Evolutionary conservation across 2,888 invertebrate species (phyloP).

Genomic region (Nephrocerus scutellatus): DNA sequence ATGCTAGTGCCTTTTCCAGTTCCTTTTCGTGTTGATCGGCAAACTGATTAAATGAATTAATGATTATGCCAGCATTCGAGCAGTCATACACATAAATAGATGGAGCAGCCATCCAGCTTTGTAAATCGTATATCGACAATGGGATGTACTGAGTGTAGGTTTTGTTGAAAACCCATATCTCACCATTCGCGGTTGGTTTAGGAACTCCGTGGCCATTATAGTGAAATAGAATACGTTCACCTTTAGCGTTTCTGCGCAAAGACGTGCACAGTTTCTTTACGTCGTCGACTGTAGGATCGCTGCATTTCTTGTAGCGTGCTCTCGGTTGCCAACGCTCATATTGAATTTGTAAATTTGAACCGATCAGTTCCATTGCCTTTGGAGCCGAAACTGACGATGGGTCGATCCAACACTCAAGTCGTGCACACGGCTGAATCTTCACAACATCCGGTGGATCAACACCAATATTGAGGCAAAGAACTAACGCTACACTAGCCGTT

Average conservation of each 20-base stretch:
- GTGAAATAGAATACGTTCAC: slow-evolving; percentile 96
- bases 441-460: slow-evolving; percentile 98
- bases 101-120: slow-evolving; percentile 99
- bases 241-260: slow-evolving; percentile 91
- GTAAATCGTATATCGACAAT: slow-evolving; percentile 93
- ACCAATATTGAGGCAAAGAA: slow-evolving; percentile 96
- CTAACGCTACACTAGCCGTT: slow-evolving; percentile 96
- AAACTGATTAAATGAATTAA: slow-evolving; percentile 83
- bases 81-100: slow-evolving; percentile 99
- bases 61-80: slow-evolving; percentile 94
- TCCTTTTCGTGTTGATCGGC: slow-evolving; percentile 87
- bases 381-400: slow-evolving; percentile 81
- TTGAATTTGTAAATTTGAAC: slow-evolving; percentile 84
- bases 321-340: slow-evolving; percentile 99
- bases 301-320: slow-evolving; percentile 92
- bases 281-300: slow-evolving; percentile 97
- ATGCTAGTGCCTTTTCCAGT: slow-evolving; percentile 49
- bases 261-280: slow-evolving; percentile 95
- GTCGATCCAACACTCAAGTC: slow-evolving; percentile 95
- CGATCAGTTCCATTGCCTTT: slow-evolving; percentile 90
- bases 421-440: slow-evolving; percentile 93
- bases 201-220: slow-evolving; percentile 99
- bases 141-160: slow-evolving; percentile 99
- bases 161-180: slow-evolving; percentile 99
- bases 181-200: slow-evolving; percentile 93